Evolutionary conservation across 2,797 vertebrate species (phyloP), one percentile per base, ranked within the genome.

Genomic region (Sarcophilus harrisii): DNA sequence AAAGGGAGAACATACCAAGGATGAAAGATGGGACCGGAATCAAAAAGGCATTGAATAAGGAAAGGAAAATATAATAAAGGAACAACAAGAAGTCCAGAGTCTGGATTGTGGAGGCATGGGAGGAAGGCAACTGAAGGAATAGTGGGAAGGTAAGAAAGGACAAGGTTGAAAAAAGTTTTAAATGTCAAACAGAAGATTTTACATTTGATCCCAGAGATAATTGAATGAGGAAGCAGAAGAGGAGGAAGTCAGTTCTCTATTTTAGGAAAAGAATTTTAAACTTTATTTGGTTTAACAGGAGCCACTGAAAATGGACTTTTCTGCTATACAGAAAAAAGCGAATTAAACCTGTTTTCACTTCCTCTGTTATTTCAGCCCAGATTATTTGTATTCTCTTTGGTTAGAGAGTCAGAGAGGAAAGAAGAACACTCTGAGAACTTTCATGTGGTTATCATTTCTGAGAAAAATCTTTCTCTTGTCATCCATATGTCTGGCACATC

Each of bases 401-500:
- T 91, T 93, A 57, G 93, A 92, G 95, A 92, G 66, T 93, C 91
- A 90, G 57, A 59, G 66, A 94, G 92, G n/a, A 3, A 29, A 95
- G 93, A 90, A 97, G 59, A 9, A 21, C 2, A 58, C 2, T 92
- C 21, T 91, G 59, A 94, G 94, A 92, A 66, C 58, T 92, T 98
- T 96, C 73, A 81, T 73, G 92, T 57, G n/a, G 87, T 92, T 96
- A 94, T 93, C 49, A 5, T 96, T 96, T 96, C 96, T 96, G 5
- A 91, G 91, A 96, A 96, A 87, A 16, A 28, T 73, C 28, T 91
- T 93, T 94, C 21, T 93, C 91, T 59, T 38, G 57, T 92, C 90
- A 32, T 59, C 92, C 1, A 1, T 58, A 58, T 90, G 60, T 93
- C 95, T 90, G 91, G 81, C 73, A 73, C 0, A 29, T 91, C 95